Evolutionary conservation across 2,797 vertebrate species (phyloP).

Genomic region (Podarcis lilfordi): DNA sequence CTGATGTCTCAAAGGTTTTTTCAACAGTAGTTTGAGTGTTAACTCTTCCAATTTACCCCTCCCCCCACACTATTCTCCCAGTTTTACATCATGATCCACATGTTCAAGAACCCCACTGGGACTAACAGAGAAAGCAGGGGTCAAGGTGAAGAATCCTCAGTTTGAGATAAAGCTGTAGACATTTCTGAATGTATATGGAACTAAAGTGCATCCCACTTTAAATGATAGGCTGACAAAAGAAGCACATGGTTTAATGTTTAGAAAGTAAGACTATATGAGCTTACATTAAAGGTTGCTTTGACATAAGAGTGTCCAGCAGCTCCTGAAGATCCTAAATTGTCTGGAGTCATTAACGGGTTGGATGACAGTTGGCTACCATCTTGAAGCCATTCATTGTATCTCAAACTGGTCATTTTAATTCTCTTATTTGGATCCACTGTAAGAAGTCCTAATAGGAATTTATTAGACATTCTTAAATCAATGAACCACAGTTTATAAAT

Average conservation of each 20-base stretch:
- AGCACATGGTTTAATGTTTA: constrained; percentile 17
- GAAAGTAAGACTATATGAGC: constrained; percentile 53
- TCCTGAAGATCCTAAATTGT: constrained; percentile 93
- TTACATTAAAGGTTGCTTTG: constrained; percentile 97
- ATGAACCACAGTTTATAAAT: neutral
- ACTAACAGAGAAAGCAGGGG: neutral
- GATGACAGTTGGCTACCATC: constrained; percentile 98
- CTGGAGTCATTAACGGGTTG: constrained; percentile 97
- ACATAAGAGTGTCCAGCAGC: constrained; percentile 94
- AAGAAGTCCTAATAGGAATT: constrained; percentile 86
- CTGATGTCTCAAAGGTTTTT: neutral
- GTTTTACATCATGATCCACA: neutral
- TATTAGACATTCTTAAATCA: constrained; percentile 44
- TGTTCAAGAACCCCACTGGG: neutral
- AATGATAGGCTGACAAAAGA: neutral
- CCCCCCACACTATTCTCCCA: neutral
- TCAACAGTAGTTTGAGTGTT: neutral
- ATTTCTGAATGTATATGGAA: neutral
- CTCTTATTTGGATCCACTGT: constrained; percentile 98
- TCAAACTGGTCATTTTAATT: constrained; percentile 96
- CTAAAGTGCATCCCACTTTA: neutral
- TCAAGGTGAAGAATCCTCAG: neutral
- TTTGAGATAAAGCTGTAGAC: neutral
- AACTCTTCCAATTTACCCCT: neutral
- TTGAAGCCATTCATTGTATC: constrained; percentile 97